phyloP scores from a whole-genome alignment of 2,113 vertebrate species.

The Calidris pugnax region DNA sequence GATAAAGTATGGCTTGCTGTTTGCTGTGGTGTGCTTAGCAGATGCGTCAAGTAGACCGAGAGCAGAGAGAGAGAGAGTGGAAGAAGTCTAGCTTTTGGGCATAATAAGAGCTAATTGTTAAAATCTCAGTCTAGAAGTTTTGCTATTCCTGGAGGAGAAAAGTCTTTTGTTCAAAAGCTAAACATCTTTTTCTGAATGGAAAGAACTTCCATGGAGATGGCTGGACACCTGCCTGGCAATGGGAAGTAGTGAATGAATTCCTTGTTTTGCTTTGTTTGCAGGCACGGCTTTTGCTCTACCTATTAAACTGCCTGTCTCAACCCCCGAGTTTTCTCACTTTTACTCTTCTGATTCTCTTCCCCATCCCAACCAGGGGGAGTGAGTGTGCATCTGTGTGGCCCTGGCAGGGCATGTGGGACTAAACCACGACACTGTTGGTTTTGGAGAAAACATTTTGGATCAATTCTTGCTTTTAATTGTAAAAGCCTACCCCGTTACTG shows the following conservation, averaged over 20 bases:
- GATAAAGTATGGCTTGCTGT: neutral
- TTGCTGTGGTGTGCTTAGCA: neutral
- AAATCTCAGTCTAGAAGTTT: neutral
- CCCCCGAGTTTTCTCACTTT: neutral
- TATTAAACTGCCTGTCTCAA: neutral
- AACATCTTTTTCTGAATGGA: neutral
- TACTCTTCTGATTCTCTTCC: neutral
- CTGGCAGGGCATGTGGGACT: neutral
- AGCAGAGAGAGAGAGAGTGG: neutral
- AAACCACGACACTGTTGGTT: neutral
- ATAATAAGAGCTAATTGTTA: neutral
- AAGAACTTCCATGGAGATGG: neutral
- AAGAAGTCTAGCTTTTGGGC: neutral
- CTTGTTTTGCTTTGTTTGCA: neutral
- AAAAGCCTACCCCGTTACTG: neutral
- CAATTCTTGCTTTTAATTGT: neutral
- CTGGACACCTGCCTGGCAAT: neutral
- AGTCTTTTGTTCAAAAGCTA: neutral
- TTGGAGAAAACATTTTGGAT: neutral
- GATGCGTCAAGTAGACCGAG: neutral
- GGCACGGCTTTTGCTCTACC: neutral
- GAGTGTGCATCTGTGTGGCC: neutral
- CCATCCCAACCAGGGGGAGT: neutral
- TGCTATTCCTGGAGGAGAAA: neutral
- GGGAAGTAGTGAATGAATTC: neutral